Base-by-base conservation (phyloP, 1,140 invertebrate species). In the Drosophila tropicalis region DNA sequence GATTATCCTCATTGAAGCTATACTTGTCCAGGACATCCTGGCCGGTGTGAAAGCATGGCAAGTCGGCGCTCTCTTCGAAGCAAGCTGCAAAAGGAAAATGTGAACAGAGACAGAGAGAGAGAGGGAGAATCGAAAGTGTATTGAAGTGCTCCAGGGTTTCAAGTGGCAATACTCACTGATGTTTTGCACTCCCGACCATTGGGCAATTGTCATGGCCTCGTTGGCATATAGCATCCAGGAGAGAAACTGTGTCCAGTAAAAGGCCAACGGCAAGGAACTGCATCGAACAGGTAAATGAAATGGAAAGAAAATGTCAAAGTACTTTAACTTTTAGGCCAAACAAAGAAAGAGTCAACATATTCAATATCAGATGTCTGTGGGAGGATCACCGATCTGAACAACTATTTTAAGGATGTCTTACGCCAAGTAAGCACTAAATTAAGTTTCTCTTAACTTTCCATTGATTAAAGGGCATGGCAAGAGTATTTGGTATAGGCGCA, bases 151-250 rank as follows among this genome's bases (percentile, higher is more conserved):
- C 7, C 5, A 7, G 5, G 25, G 10, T 15, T 4, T 15, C 36
- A 12, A n/a, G 5, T 39, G 17, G 1, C n/a, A 67, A 55, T 56
- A 90, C 95, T 95, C 93, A 97, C 96, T 95, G 70, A 97, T 97
- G 92, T 97, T 96, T 34, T 94, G 93, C 12, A 97, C 92, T 22
- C 94, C 94, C 44, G 94, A 92, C 96, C 96, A 97, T 81, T 97
- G 96, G 17, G 96, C 87, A 75, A 97, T 96, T 12, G 94, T 95
- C 92, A 98, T 93, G 0, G 97, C 95, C 93, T 99, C 98, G 82
- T 96, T 98, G 2, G 96, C 96, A 92, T 98, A 98, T 92, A 97
- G 95, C 82, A 99, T 94, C 97, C 98, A 99, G 0, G 97, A 98
- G 10, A 98, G 83, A 90, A 98, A 97, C 83, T 96, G 96, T 1